Percentiles rank a stretch among this genome's conserved stretches.
phyloP scores from a whole-genome alignment of 1,140 invertebrate genomes.

The Rhysida immarginata region DNA sequence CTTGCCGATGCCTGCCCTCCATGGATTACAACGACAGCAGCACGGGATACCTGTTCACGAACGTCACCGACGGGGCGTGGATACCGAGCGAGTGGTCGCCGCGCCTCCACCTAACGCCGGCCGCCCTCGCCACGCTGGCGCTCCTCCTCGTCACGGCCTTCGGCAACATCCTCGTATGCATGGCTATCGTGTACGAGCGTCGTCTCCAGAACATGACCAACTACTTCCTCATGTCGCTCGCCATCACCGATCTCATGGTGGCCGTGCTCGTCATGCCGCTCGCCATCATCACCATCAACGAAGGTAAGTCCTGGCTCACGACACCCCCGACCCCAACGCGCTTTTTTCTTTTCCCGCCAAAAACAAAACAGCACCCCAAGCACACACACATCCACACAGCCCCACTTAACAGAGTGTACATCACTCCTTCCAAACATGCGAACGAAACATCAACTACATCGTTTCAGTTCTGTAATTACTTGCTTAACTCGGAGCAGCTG shows the following conservation, averaged over 20 bases:
- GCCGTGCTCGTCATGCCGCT: constrained; percentile 34
- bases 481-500: too few species aligned
- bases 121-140: background rate
- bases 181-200: constrained; percentile 24
- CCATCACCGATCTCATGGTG: constrained; percentile 34
- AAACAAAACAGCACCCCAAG: too few species aligned
- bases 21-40: too few species aligned
- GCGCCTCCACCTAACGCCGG: background rate
- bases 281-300: constrained; percentile 30
- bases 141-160: constrained; percentile 14
- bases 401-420: too few species aligned
- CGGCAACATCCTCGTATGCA: constrained; percentile 27
- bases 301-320: constrained; percentile 18
- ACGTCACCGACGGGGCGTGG: background rate
- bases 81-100: background rate
- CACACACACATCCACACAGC: too few species aligned
- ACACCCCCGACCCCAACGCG: background rate
- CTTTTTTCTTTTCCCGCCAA: too few species aligned
- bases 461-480: too few species aligned
- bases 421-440: too few species aligned
- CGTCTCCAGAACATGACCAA: constrained; percentile 33
- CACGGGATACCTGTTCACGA: too few species aligned
- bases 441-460: too few species aligned
- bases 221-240: constrained; percentile 36
- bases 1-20: too few species aligned